Evolutionary conservation across 2,113 vertebrate genomes (phyloP), one percentile per base, ranked within the genome.

Genomic region (Talpa occidentalis): DNA sequence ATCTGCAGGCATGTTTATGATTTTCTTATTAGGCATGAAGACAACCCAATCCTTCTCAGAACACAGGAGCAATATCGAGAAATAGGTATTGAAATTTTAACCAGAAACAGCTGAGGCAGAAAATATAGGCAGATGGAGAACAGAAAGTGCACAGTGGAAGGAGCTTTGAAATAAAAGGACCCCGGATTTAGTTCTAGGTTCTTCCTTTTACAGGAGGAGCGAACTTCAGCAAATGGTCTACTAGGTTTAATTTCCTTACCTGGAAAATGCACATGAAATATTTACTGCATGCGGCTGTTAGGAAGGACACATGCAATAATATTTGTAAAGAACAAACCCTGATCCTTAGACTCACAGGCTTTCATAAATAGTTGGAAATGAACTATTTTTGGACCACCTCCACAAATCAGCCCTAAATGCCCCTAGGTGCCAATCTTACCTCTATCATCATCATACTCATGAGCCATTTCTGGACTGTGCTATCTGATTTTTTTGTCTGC

Each of bases 21-120:
- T 91, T 93, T 86, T 72, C 66, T 74, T 66, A 95, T 64, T 92
- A 91, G 56, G 40, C 79, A 94, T 56, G 91, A 62, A 76, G 93
- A 69, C 74, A 66, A 37, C 40, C 44, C 88, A 66, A 90, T 28
- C 37, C 69, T 37, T 80, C 70, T 64, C 56, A 91, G 86, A 88
- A 89, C 26, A 47, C 0, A 73, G 12, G 35, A 88, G 88, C 26
- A 78, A 40, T 78, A 54, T n/a, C 70, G 74, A 93, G 54, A 72
- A 19, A 24, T 14, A 37, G 56, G 15, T 40, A 84, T 89, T 88
- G 83, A 84, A 64, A 87, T 67, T 67, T 66, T 87, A 90, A 77
- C 73, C 73, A 60, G 32, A 21, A 73, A 60, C 54, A 52, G 28
- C 54, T 32, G 60, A 66, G 49, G 44, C 1, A 21, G 35, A 81